A percentile compares a stretch with the other conserved stretches of the same genome.
Conservation (phyloP, 2,888 invertebrate species). For the Hyposoter didymator region DNA sequence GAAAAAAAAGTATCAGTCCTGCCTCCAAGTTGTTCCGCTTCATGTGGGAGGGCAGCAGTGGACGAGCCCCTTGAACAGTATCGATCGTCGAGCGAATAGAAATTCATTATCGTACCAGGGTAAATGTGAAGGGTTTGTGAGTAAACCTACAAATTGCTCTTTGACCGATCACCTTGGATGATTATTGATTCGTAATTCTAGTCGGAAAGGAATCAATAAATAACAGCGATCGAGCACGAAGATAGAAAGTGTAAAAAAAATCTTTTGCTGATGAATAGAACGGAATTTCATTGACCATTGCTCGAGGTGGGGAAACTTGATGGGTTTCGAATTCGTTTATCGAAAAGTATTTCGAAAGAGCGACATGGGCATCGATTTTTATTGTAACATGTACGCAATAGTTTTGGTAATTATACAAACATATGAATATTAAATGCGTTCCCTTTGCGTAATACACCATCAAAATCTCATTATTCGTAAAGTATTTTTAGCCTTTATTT, state of each 20-base stretch:
- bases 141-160: too few relatives aligned
- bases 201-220: neutral
- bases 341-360: neutral
- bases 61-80: neutral
- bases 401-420: neutral
- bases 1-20: constrained; percentile 33
- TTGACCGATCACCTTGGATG: too few relatives aligned
- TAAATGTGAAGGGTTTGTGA: too few relatives aligned
- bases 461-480: neutral
- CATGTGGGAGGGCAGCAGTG: constrained; percentile 19
- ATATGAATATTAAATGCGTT: constrained; percentile 52
- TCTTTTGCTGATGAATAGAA: too few relatives aligned
- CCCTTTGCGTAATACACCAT: neutral
- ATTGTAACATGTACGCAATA: neutral
- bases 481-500: constrained; percentile 11
- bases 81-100: neutral
- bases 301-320: neutral
- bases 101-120: neutral
- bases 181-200: neutral
- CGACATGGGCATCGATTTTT: neutral
- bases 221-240: neutral
- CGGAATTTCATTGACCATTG: neutral
- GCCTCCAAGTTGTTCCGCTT: neutral
- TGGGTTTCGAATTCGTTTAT: too few relatives aligned
- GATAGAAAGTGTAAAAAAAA: too few relatives aligned